Base-by-base conservation (phyloP, 92 coral and sea anemone genomes). In the Chrysogorgia sp. region DNA sequence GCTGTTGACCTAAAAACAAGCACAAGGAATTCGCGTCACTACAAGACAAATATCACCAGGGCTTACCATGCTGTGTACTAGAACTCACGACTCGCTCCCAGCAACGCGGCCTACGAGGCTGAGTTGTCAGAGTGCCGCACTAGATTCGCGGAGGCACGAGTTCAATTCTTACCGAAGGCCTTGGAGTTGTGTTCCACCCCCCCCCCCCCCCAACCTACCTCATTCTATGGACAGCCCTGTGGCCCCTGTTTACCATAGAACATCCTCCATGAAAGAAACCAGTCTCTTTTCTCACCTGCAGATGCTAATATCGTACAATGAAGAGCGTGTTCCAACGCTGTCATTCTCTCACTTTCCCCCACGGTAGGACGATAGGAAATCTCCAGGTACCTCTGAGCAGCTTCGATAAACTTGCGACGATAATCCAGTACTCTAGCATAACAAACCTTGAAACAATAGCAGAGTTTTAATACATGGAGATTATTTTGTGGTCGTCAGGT, bases 351-450 rank as follows among this genome's bases (percentile, higher is more conserved):
- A 4, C 86, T 92, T 55, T 96, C 99, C 71, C 87, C 93, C 50
- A 96, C 90, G 32, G 90, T 90, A 56, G 97, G 82, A 50, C 89
- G 84, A 86, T 91, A 96, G 4, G 99, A 96, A 74, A 96, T 86
- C 78, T 96, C 99, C 28, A 96, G 68, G 84, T 96, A 96, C 34
- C 99, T 91, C 67, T 96, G 99, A 15, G 99, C 99, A 74, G 99
- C 99, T 78, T 96, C 99, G 37, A 96, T 96, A 87, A 96, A 96
- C 80, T 96, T 96, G 22, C 99, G 90, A 17, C 97, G 89, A 84
- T 58, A 96, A 75, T 96, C 98, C 47, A 94, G 37, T 67, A 94
- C 97, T 62, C 98, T 90, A 34, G 98, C 98, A 82, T 94, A 94
- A 79, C 98, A 94, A 13, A 94, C 98, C 98, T 94, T 19, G 40